phyloP scores from a whole-genome alignment of 2,113 vertebrate species.

The Amphiprion ocellaris region DNA sequence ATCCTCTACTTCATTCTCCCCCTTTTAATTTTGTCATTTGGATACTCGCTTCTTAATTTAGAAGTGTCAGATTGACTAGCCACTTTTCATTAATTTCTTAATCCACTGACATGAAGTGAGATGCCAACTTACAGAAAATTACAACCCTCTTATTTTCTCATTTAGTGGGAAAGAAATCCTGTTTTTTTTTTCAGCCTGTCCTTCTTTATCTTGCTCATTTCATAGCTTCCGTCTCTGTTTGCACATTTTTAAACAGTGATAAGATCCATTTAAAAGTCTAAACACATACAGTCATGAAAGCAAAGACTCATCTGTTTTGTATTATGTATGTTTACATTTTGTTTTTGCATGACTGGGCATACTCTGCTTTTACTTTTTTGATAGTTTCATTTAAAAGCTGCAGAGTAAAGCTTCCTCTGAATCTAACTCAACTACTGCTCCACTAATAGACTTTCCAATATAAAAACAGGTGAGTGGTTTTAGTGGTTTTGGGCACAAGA shows the following conservation, averaged over 20 bases:
- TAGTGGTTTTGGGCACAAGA: conserved; percentile 44
- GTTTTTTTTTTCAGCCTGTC: conserved; percentile 25
- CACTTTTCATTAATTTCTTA: conserved; percentile 75
- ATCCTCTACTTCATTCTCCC: conserved; percentile 60
- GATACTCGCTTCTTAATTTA: conserved; percentile 71
- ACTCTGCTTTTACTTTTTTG: not conserved
- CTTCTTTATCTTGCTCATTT: conserved; percentile 30
- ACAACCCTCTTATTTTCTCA: conserved; percentile 65
- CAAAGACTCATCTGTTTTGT: not conserved
- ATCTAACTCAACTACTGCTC: conserved; percentile 10
- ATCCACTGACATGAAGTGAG: conserved; percentile 63
- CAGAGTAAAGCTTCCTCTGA: not conserved
- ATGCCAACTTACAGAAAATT: conserved; percentile 73
- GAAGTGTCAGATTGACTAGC: conserved; percentile 67
- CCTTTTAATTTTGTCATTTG: conserved; percentile 70
- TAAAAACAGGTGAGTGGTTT: conserved; percentile 24
- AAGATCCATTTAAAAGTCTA: conserved; percentile 4
- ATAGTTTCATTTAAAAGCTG: not conserved
- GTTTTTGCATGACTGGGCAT: not conserved
- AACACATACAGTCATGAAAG: conserved; percentile 1
- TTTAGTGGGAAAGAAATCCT: conserved; percentile 57
- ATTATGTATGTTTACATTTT: not conserved
- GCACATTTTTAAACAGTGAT: conserved; percentile 30
- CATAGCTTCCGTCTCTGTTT: conserved; percentile 26
- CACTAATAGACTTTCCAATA: conserved; percentile 44